Base-by-base conservation (phyloP, 1,140 invertebrate genomes). In the Drosophila takahashii region DNA sequence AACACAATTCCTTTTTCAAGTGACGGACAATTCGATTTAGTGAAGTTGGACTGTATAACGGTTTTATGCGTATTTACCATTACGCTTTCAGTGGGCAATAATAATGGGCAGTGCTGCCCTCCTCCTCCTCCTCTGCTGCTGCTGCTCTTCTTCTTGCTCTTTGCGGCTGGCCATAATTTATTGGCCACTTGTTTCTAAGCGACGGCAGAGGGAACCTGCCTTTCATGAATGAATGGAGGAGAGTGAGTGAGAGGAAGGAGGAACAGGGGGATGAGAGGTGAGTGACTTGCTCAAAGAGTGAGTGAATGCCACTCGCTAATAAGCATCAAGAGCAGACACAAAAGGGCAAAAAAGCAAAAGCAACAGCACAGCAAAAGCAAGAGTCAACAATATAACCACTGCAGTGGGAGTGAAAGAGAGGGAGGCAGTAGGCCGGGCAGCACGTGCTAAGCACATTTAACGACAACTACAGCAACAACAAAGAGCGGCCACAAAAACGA, bases 381-480 rank as follows among this genome's bases (percentile, higher is more conserved):
- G 52, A 57, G 58, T 61, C 59, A 61, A 61, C 51, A 78, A 51
- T 58, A 51, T 58, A 72, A 84, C 76, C 47, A 39, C 34, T 41
- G 51, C 41, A 47, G 29, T 32, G 29, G 32, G 51, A 58, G 11
- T 6, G 34, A 34, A 22, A 8, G 26, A 41, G 39, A 18, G 16
- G 45, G 47, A 53, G 58, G 73, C 53, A 69, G 78, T 70, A 73
- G 78, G 84, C 79, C 71, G 83, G 83, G 50, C 56, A 77, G 83
- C 83, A 86, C 83, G 83, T 86, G 83, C 83, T 87, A 87, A 86
- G 81, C 83, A 86, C 83, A 86, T 86, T 86, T 86, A 87, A 86
- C 83, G 83, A 81, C 83, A 83, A 87, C 81, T 76, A 81, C 81
- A 81, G 69, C 64, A 76, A 71, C 78, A 77, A 56, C 79, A 84